Base-by-base conservation (phyloP, 2,797 vertebrate genomes). In the Micropoecilia bifurca region DNA sequence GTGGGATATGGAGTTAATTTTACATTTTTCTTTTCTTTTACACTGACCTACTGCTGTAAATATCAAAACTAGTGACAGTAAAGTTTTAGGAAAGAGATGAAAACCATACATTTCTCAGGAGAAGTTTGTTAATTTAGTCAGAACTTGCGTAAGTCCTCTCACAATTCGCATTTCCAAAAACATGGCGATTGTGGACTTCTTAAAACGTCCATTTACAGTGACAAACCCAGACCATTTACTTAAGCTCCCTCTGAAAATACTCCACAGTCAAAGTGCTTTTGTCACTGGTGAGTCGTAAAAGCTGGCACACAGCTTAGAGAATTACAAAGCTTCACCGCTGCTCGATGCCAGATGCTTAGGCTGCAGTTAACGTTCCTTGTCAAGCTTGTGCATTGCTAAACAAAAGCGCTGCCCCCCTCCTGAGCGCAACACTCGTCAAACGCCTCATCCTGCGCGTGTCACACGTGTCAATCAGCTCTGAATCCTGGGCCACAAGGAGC, bases 341-440 rank as follows among this genome's bases (percentile, higher is more conserved):
- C 85, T 92, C 89, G 81, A 73, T 82, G 88, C 88, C 87, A 89
- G 90, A 92, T 90, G 90, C 89, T 87, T 66, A 80, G 80, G 76
- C 55, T 89, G 85, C 84, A 85, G 81, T 85, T 76, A 83, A 74
- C 20, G 46, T 76, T 87, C 53, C 78, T 78, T 79, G 86, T 86
- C 88, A 88, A 87, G 81, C 71, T 77, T 63, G 73, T 90, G 90
- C 89, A 93, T 91, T 81, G 87, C 90, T 93, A 90, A 95, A 92
- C 90, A 93, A 91, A 89, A 85, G 89, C 78, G 55, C 73, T 81
- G 16, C 81, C 86, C 85, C 88, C 82, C n/a, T 85, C 87, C 85
- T 45, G 83, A 82, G 85, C 84, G 74, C 68, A 39, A 71, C 45
- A 53, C 85, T 89, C 80, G 78, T 86, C 76, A 45, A 55, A 79